Evolutionary conservation across 2,888 invertebrate species (phyloP), one percentile per base, ranked within the genome.

Genomic region (Leucophenga maculata): DNA sequence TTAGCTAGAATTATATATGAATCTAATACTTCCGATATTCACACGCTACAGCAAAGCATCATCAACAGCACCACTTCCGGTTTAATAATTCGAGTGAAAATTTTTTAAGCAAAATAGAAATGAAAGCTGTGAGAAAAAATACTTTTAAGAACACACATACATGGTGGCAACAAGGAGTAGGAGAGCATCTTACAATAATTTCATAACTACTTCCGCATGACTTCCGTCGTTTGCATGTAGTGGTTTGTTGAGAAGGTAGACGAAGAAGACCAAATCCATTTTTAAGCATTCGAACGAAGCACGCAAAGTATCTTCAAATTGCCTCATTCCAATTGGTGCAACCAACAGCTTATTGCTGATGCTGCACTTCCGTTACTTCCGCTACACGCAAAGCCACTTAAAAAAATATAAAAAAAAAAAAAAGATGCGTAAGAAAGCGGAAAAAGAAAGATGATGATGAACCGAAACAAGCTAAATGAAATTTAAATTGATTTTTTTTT

Each of bases 171-270:
- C 52, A 69, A 68, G 26, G 55, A 62, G 52, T 65, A 44, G 26
- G 59, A 50, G 67, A 54, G 68, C 68, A 55, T 62, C 62, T 52
- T 55, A 64, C 50, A 71, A 74, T 52, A 66, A 73, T 84, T 78
- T 77, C 78, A 78, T 77, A 81, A 84, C 79, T 78, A 83, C 82
- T 82, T 85, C 83, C 82, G 83, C 76, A 83, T 78, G 75, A 79
- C 81, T 82, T 82, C 82, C 81, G 81, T 72, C 81, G 81, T 72
- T 64, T 60, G 60, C 60, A 32, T 60, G 26, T 26, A 4, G 3
- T 26, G 26, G 4, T 2, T 26, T 3, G 26, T 26, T 26, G 64
- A 60, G 64, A 71, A 65, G 60, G 54, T 50, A 20, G 31, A 18
- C 8, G 26, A 48, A 57, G 39, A 64, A 64, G 26, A 22, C 55